Evolutionary conservation across 1,140 invertebrate species (phyloP), one percentile per base, ranked within the genome.

Genomic region (Trachelipus rathkii): DNA sequence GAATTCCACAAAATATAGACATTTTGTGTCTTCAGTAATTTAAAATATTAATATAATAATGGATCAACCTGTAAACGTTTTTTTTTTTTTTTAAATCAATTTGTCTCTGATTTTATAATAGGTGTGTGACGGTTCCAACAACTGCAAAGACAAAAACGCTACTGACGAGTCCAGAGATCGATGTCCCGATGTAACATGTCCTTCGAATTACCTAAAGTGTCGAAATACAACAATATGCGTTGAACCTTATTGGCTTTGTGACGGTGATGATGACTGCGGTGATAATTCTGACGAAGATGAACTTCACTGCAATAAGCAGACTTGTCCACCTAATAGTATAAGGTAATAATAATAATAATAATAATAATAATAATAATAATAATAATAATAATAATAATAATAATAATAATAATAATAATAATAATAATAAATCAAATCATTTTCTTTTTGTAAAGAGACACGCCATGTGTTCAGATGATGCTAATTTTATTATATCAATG

Each of bases 221-320:
- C 91, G 95, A 82, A 93, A 93, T 76, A 97, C 95, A 0, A 96
- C 96, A 79, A 96, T 97, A 74, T 97, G 95, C 82, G 94, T 97
- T 0, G 95, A 97, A 84, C 94, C 94, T 0, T 97, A 95, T 83
- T 97, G 95, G 94, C 86, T 97, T 0, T 97, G 95, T 84, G 94
- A 95, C 84, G 93, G 94, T 0, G 95, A 93, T 78, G 95, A 97
- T 83, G 96, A 98, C 84, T 98, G 96, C 83, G 95, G 95, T 0
- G 97, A 98, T 84, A 96, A 96, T 83, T 93, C 92, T 0, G 96
- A 99, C 84, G 96, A 98, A 86, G 92, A 96, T 89, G 89, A 92
- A 0, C 83, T 95, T 45, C 91, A 96, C 81, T 98, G 96, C 83
- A 91, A 92, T 0, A 90, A 94, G 80, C 87, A 94, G 77, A 93